Conservation (phyloP, 1,140 invertebrate genomes). For the Penaeus japonicus region DNA sequence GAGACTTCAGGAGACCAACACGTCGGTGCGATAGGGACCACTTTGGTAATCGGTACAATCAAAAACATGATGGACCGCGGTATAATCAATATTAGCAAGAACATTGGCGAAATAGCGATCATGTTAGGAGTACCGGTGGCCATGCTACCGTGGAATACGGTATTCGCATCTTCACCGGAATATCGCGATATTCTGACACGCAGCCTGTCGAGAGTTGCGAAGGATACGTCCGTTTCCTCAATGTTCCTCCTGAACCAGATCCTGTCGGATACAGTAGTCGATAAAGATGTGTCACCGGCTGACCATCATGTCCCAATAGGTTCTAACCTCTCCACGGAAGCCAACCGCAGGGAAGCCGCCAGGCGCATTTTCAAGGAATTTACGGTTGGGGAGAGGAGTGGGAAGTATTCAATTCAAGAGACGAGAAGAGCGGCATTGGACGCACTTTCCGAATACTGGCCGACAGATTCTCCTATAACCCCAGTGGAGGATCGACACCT, state of each 20-base stretch:
- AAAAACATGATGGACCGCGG: neutral
- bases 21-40: neutral
- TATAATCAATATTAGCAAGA: neutral
- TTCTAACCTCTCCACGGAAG: neutral
- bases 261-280: neutral
- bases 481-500: neutral
- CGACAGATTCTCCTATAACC: neutral
- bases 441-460: too few relatives aligned
- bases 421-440: too few relatives aligned
- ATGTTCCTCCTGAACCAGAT: neutral
- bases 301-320: neutral
- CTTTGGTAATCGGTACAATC: neutral
- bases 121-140: neutral
- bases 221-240: neutral
- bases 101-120: neutral
- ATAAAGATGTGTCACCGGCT: too few relatives aligned
- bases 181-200: neutral
- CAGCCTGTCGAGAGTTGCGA: neutral
- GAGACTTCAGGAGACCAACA: neutral
- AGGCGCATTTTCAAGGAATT: too few relatives aligned
- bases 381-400: too few relatives aligned
- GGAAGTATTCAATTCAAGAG: too few relatives aligned
- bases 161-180: neutral
- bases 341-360: neutral
- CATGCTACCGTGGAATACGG: neutral